Base-by-base conservation (phyloP, 2,113 vertebrate genomes). In the Oxyruncus cristatus region DNA sequence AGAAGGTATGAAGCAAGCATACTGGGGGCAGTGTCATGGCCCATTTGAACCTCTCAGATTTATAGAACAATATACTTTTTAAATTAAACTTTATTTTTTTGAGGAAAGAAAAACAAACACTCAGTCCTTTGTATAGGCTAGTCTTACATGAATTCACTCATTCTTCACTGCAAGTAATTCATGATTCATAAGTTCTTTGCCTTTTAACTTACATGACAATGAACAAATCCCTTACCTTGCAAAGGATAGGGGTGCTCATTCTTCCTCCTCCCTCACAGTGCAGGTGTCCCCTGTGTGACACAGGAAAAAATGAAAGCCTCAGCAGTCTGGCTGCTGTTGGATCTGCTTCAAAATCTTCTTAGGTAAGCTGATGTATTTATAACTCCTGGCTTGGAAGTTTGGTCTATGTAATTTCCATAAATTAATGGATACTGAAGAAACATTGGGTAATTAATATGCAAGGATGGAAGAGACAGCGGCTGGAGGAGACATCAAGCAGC, bases 121-220 rank as follows among this genome's bases (percentile, higher is more conserved):
- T 66, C 27, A 33, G n/a, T 44, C 16, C 30, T 79, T 66, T 32
- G 14, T 37, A 77, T 21, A 42, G 33, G 11, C 13, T 72, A 59
- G 6, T n/a, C 11, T 46, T 26, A 55, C 1, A 3, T 27, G 30
- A 76, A 35, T 73, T 70, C 35, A 74, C 11, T 50, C 27, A 33
- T 52, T 73, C 53, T 22, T 82, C 35, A n/a, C n/a, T 63, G 89
- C 47, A 42, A 39, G 11, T n/a, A 63, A 58, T 55, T 75, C 11
- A 22, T 12, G 12, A 67, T 18, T 46, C 33, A 18, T 47, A 85
- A 50, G 7, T 66, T 74, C 50, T 46, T n/a, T 37, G 28, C 20
- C 19, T 78, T 66, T 16, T 62, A 74, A 63, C 16, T 67, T 17
- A 11, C 0, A 2, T 0, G 5, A 2, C n/a, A 58, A 7, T 14